Evolutionary conservation across 2,113 vertebrate genomes (phyloP), one percentile per base, ranked within the genome.

Genomic region (Lynx canadensis): DNA sequence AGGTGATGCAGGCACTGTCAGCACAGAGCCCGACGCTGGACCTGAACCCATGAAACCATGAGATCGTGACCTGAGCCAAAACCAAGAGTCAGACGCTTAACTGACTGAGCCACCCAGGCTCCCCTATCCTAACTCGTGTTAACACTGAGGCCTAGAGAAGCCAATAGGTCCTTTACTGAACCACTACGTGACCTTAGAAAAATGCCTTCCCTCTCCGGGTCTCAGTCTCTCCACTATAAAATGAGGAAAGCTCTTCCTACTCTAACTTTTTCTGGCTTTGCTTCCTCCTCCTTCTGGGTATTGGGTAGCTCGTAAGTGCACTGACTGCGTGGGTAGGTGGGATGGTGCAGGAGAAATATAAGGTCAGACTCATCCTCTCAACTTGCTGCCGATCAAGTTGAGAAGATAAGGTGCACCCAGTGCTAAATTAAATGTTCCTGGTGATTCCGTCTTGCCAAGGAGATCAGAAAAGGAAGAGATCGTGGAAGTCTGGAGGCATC

Each of bases 11-110:
- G 19, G 23, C 18, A 18, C 57, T 60, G 57, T 60, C 57, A 60
- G 57, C 3, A 0, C 57, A 60, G 21, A 60, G 57, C 21, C 57
- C 8, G 19, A 60, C 21, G 0, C 7, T 0, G 57, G 19, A 21
- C 57, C 57, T 21, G 2, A 60, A 60, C 57, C 57, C 57, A 60
- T 21, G 3, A 23, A 60, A 60, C 57, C 21, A 23, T 23, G 19
- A 60, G 57, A 60, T 23, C 19, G 8, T 60, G 21, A 60, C 19
- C 57, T 60, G 57, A 60, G 7, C 57, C 57, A 3, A 60, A 60
- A 60, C 21, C 57, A 60, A 21, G 57, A 60, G 57, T 60, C 57
- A 60, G 57, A 60, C 3, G 21, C 21, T 60, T 60, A 23, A 60
- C 21, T 60, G 57, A 60, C 57, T 60, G 57, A 60, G 8, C 21